Conservation (phyloP, 2,113 vertebrate genomes). For the Sinocyclocheilus rhinocerous region DNA sequence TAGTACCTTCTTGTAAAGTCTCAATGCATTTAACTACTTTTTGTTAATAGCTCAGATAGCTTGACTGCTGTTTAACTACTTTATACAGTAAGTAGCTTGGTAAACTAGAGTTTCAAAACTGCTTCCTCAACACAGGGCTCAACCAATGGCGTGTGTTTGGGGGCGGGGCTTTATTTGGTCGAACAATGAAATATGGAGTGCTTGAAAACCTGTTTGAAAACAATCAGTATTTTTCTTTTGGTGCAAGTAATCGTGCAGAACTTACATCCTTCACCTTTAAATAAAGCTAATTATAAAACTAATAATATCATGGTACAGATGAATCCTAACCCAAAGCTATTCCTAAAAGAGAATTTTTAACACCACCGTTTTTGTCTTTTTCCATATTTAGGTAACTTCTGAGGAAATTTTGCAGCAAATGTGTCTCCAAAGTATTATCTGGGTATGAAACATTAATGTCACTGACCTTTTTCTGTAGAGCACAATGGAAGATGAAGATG, state of each 20-base stretch:
- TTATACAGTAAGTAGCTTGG: neutral
- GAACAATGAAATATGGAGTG: neutral
- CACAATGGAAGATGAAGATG: conserved; percentile 95
- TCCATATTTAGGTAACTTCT: neutral
- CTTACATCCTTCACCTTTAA: neutral
- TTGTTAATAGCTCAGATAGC: neutral
- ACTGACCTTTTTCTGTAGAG: conserved; percentile 89
- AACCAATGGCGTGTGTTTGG: neutral
- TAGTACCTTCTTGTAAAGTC: neutral
- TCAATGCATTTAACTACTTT: neutral
- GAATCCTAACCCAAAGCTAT: neutral
- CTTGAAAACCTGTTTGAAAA: neutral
- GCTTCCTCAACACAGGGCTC: neutral
- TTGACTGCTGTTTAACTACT: neutral
- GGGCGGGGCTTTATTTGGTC: neutral
- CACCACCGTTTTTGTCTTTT: neutral
- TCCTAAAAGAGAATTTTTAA: neutral
- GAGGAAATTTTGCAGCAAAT: conserved; percentile 2
- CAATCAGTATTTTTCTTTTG: neutral
- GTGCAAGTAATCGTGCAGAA: neutral
- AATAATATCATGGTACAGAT: neutral
- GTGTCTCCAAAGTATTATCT: neutral
- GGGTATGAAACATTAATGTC: conserved; percentile 66
- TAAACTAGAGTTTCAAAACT: neutral
- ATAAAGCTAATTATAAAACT: neutral